A percentile compares a stretch with the other conserved stretches of the same genome.
These are phyloP conservation scores for Seira musarum DNA, from an alignment of 2,888 invertebrate species.

Conservation along the genomic window DNA sequence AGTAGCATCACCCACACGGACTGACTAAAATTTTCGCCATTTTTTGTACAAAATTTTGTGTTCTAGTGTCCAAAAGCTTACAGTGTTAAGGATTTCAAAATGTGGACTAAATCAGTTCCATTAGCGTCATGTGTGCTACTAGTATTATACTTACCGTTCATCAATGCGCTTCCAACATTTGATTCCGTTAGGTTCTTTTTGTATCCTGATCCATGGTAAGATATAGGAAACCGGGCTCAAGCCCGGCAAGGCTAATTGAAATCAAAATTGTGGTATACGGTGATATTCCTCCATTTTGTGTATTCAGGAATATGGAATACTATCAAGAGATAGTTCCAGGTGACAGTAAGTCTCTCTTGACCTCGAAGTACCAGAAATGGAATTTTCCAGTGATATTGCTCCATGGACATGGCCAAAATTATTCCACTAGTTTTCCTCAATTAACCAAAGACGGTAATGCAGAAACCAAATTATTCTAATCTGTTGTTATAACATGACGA, in stretches of 20 bases:
- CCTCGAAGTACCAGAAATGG: slow-evolving; percentile 64
- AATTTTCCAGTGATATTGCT: slow-evolving; percentile 60
- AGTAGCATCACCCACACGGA: too few species aligned
- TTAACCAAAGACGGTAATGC: slow-evolving; percentile 64
- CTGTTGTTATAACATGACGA: too few species aligned
- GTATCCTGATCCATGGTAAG: slow-evolving; percentile 63
- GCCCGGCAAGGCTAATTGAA: too few species aligned
- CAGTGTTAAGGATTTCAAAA: slow-evolving; percentile 23
- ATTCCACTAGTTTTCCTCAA: slow-evolving; percentile 63
- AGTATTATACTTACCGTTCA: slow-evolving; percentile 16
- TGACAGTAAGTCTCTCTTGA: slow-evolving; percentile 60
- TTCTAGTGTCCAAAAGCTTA: too few species aligned
- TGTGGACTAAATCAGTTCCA: slow-evolving; percentile 13
- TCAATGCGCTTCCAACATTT: slow-evolving; percentile 35
- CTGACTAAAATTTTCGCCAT: background rate
- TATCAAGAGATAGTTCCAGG: slow-evolving; percentile 62
- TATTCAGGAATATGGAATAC: slow-evolving; percentile 60
- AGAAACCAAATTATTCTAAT: too few species aligned
- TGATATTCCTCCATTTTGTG: too few species aligned
- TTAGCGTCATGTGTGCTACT: slow-evolving; percentile 13
- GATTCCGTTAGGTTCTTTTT: slow-evolving; percentile 61
- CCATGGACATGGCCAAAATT: slow-evolving; percentile 64
- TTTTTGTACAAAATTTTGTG: too few species aligned
- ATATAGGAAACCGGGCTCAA: background rate
- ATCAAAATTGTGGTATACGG: too few species aligned